A percentile compares a stretch with the other conserved stretches of the same genome.
Conservation (phyloP, 2,888 invertebrate species). For the Amphimallon solstitiale region DNA sequence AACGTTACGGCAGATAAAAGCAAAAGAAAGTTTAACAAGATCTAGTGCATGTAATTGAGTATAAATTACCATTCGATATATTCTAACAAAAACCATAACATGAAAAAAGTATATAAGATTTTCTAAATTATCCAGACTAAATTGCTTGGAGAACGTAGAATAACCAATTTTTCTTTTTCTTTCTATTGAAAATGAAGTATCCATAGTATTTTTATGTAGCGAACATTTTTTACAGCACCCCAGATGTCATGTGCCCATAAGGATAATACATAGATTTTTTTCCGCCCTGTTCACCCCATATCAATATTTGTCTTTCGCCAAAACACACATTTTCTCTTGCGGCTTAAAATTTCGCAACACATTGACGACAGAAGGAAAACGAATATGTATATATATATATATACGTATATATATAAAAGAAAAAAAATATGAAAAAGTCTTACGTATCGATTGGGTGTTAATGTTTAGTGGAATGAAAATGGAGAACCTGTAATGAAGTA, state of each 20-base stretch:
- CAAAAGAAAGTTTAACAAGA: too few relatives aligned
- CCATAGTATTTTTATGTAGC: background rate
- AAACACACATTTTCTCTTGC: slow-evolving; percentile 14
- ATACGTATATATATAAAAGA: too few relatives aligned
- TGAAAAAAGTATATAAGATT: too few relatives aligned
- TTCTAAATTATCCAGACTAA: too few relatives aligned
- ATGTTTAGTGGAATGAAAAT: slow-evolving; percentile 9
- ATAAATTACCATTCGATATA: too few relatives aligned
- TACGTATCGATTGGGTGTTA: slow-evolving; percentile 15
- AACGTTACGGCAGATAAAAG: too few relatives aligned
- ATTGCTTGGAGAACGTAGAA: too few relatives aligned
- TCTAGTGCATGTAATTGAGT: too few relatives aligned
- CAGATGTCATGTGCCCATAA: background rate
- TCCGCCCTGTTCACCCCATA: background rate
- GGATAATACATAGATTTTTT: slow-evolving; percentile 1
- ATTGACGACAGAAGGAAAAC: background rate
- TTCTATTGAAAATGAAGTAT: slow-evolving; percentile 11
- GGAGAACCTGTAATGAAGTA: slow-evolving; percentile 22
- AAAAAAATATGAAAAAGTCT: slow-evolving; percentile 1
- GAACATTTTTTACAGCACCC: background rate
- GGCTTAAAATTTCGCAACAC: slow-evolving; percentile 16
- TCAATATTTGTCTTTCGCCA: slow-evolving; percentile 23
- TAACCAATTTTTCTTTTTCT: background rate
- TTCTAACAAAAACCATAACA: too few relatives aligned
- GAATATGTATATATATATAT: too few relatives aligned